Evolutionary conservation across 1,140 invertebrate genomes (phyloP), one percentile per base, ranked within the genome.

Genomic region (Protaetia brevitarsis): DNA sequence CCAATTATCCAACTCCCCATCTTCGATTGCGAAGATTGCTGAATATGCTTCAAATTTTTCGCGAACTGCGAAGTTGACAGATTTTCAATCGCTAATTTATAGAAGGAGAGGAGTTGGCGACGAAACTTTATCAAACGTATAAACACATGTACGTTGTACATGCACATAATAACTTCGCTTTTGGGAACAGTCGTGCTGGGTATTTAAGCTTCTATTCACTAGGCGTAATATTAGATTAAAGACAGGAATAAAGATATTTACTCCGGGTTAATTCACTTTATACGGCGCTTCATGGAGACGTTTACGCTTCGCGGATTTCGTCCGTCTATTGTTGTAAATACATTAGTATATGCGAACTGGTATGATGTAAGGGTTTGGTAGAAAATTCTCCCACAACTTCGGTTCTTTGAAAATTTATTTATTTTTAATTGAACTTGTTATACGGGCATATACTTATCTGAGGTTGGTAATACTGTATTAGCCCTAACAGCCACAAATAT

Each of bases 211-310:
- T 51, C 41, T 51, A 51, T 51, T 51, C 41, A 51, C 41, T 51
- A 23, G 19, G 26, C 26, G 26, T 51, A 51, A 51, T 51, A 51
- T 51, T 51, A 19, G 41, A 51, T 51, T 51, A 51, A 51, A 26
- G 21, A 19, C 41, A 51, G 19, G 41, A 51, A 51, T 51, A 51
- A 51, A 23, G 41, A 51, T 51, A 23, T 51, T 51, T 51, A 19
- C 41, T 51, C 41, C 5, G 41, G 26, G 41, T 51, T 51, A 51
- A 51, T 51, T 51, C 41, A 51, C 41, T 51, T 51, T 51, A 51
- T 51, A 23, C 41, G 41, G 26, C 41, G 16, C 26, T 51, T 23
- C 13, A 23, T 8, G 26, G 41, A 10, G 26, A 19, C 41, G 41
- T 11, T 51, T 51, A 51, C 34, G 41, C 41, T 51, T 51, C 41